Evolutionary conservation across 1,140 invertebrate genomes (phyloP), one percentile per base, ranked within the genome.

Genomic region (Goniozus legneri): DNA sequence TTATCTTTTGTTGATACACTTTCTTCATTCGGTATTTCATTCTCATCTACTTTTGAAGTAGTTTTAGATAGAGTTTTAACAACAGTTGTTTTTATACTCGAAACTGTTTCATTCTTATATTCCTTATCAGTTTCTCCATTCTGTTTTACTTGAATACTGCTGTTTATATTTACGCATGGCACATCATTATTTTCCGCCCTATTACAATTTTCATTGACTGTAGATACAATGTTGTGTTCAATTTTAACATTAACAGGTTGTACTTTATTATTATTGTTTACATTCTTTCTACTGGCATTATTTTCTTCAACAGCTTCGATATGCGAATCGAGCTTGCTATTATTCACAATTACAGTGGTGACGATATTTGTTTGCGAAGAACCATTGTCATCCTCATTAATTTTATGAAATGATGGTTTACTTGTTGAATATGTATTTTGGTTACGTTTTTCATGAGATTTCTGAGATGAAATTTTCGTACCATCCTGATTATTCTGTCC

Each of bases 121-220:
- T 58, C 56, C 12, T 60, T 52, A 21, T 62, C 52, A 3, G 56
- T 52, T 36, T 69, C 59, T 4, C 61, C 59, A 41, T 66, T 69
- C 34, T 69, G 67, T 15, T 68, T 68, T 8, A 65, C 57, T 47
- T 69, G 60, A 16, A 69, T 60, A 21, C 56, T 65, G 45, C 58
- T 66, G 33, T 62, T 62, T 50, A 63, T 65, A 50, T 61, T 68
- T 18, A 69, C 52, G 34, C 41, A 53, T 19, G 62, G 48, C 21
- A 61, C 48, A 22, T 54, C 52, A 33, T 52, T 62, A 8, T 60
- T 66, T 6, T 69, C 65, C n/a, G 47, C 51, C 8, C 54, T 50
- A 24, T 59, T 61, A 16, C 52, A 63, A 37, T 56, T 64, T 14
- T 63, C 56, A 36, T 56, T 64, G 20, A 56, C 52, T 3, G 50